Conservation (phyloP, 2,113 vertebrate species). For the Callipepla squamata region DNA sequence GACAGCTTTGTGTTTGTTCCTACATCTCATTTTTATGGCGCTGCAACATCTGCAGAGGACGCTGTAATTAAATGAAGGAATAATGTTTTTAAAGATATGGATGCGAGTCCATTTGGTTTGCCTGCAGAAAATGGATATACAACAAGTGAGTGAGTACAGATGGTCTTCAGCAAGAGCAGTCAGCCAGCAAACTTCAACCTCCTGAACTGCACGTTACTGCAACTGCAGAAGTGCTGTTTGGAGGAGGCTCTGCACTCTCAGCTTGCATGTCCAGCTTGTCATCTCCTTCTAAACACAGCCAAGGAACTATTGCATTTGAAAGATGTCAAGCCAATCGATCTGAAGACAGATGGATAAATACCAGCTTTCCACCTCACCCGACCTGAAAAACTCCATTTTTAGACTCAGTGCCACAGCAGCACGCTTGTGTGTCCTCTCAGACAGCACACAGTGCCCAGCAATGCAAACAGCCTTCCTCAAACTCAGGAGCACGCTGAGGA, state of each 20-base stretch:
- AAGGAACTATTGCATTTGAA: not conserved
- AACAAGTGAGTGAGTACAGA: not conserved
- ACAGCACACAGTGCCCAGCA: not conserved
- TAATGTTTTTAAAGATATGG: not conserved
- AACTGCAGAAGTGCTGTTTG: not conserved
- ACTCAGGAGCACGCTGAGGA: not conserved
- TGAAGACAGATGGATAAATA: not conserved
- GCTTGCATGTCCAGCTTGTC: not conserved
- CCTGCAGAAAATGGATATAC: not conserved
- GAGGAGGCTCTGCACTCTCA: no score
- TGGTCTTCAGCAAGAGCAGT: not conserved
- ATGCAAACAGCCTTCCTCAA: not conserved
- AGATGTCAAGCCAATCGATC: not conserved
- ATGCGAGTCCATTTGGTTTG: not conserved
- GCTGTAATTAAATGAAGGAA: slow-evolving; percentile 45
- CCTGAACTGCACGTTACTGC: not conserved
- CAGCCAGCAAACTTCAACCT: not conserved
- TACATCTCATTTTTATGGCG: slow-evolving; percentile 16
- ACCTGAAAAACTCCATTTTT: not conserved
- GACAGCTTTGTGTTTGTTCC: not conserved
- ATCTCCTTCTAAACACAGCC: not conserved
- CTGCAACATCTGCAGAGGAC: slow-evolving; percentile 42
- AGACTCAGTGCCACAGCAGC: not conserved
- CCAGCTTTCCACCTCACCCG: not conserved
- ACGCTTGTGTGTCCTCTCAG: not conserved